A percentile compares a stretch with the other conserved stretches of the same genome.
Evolutionary conservation across 2,113 vertebrate species (phyloP).

Genomic region (Chauna torquata): DNA sequence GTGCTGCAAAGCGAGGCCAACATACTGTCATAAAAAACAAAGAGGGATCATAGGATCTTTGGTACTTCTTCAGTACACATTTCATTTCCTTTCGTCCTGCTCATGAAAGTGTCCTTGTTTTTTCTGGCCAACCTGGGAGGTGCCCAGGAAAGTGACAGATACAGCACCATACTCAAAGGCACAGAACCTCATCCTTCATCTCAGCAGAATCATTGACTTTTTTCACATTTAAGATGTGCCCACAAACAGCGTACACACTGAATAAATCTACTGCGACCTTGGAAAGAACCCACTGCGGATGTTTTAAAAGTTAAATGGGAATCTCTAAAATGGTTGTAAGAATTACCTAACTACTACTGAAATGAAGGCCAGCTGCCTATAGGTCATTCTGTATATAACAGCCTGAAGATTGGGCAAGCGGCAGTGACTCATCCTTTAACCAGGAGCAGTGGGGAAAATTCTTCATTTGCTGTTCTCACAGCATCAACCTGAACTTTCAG

Average conservation of each 20-base stretch:
- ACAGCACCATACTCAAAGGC: background rate
- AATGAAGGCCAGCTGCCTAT: background rate
- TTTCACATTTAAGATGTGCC: background rate
- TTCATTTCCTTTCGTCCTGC: background rate
- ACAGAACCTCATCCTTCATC: background rate
- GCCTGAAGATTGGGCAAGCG: background rate
- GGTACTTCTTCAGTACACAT: background rate
- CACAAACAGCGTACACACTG: fast-evolving
- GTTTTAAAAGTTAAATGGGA: background rate
- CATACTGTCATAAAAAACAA: background rate
- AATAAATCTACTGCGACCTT: background rate
- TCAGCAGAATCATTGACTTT: background rate
- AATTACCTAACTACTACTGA: background rate
- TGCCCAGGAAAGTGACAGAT: background rate
- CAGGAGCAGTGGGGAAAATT: background rate
- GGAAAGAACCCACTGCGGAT: background rate
- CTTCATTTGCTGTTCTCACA: background rate
- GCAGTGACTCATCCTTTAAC: background rate
- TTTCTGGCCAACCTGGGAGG: background rate
- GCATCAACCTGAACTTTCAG: background rate
- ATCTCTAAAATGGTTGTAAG: background rate
- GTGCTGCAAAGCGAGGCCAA: background rate
- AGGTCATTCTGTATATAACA: background rate
- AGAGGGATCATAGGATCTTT: background rate
- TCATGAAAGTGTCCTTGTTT: background rate